Base-by-base conservation (phyloP, 2,797 vertebrate species). In the Takifugu ocellatus region DNA sequence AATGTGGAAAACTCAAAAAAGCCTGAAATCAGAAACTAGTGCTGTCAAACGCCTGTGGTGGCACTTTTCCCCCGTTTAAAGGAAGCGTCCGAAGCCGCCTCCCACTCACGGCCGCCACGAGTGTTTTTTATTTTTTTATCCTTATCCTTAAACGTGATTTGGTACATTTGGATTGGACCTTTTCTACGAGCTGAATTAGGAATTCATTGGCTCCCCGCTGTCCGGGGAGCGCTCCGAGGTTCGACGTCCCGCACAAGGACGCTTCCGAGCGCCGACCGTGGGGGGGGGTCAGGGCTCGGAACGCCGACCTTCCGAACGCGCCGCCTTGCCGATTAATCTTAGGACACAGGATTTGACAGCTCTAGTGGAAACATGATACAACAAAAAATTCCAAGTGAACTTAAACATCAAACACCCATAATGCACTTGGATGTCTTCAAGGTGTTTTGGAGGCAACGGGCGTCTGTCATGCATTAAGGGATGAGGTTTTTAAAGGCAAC, bases 381-480 rank as follows among this genome's bases (percentile, higher is more conserved):
- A 24, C 47, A 58, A 25, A 14, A 44, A 59, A 21, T 45, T n/a
- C 31, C n/a, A 46, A 68, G 27, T 56, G 82, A 77, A 81, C 56
- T 50, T 61, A 67, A 84, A 87, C 54, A 65, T 42, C 59, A 53
- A 84, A 72, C 81, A 79, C 81, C 48, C 46, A 61, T 36, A 68
- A 75, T 61, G 83, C 63, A 90, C 86, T 87, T 66, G 57, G 78
- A 79, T 61, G 66, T 68, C 82, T 59, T 85, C 72, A 82, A 82
- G 67, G 74, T 68, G 26, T 89, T 89, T 79, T 83, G 79, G 59
- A 44, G 36, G 36, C 36, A 75, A 75, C 85, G 74, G 85, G 82
- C 88, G 82, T 72, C 74, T 66, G 54, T 92, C 94, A 95, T 93
- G 94, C 94, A 92, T 84, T 87, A 91, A 88, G 90, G 89, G 90